Base-by-base conservation (phyloP, 92 coral and sea anemone species). In the Heteractis magnifica region DNA sequence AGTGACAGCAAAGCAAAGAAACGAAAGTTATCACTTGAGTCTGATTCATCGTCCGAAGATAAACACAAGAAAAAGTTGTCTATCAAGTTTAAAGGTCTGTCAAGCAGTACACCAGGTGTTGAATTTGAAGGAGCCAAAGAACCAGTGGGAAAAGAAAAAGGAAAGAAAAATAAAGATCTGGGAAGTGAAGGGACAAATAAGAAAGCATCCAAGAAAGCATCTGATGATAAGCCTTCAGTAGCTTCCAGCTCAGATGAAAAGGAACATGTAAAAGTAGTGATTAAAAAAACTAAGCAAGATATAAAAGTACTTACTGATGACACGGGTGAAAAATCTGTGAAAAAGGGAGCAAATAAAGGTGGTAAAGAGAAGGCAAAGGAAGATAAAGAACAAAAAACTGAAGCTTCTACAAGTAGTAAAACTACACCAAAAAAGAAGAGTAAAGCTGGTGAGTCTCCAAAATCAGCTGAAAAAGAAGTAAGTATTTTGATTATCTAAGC, bases 261-360 rank as follows among this genome's bases (percentile, higher is more conserved):
- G 78, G 83, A 88, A 81, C 97, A 83, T 77, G 95, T 95, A 23
- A 95, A 93, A 81, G 81, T 95, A n/a, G 92, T 93, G 60, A 95
- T 95, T 51, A 95, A 95, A 53, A 95, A 93, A 78, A 86, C 79
- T 53, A 89, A 92, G 76, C 71, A 86, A 75, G 81, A 71, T 13
- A 16, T 68, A 18, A 78, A 75, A 9, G 79, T 83, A 11, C 4
- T 51, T 52, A 76, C 55, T 50, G 58, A 68, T 26, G 76, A 51
- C 44, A 26, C 34, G 19, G 73, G 10, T 13, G 51, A 77, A 20
- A 60, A 81, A 52, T 21, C 62, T 11, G 20, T 41, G 56, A 19
- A 75, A 65, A 44, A 55, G 1, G 13, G 75, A 58, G 16, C 64
- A 51, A 52, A 10, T 10, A 87, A 77, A 68, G 79, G 71, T 59